phyloP scores from a whole-genome alignment of 1,140 invertebrate species.

The Conus betulinus region DNA sequence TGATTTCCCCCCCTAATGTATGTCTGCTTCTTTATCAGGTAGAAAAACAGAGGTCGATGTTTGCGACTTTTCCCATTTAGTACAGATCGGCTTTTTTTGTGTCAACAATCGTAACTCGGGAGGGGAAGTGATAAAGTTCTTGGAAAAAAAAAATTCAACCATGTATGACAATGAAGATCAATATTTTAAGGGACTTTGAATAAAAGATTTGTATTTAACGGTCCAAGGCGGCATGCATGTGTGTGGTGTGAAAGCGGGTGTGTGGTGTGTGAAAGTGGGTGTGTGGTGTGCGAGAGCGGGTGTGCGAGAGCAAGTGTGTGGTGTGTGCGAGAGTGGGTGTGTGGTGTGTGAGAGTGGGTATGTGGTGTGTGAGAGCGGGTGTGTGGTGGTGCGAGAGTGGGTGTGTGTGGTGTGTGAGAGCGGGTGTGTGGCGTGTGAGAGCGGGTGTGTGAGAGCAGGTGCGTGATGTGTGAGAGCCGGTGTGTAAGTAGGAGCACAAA shows the following conservation, averaged over 20 bases:
- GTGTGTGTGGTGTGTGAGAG: too few relatives aligned
- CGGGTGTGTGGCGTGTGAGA: too few relatives aligned
- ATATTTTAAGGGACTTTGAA: constrained; percentile 27
- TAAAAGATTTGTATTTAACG: constrained; percentile 27
- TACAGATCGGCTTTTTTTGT: not conserved
- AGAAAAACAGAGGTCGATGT: not conserved
- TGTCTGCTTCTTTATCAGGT: not conserved
- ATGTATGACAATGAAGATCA: constrained; percentile 25
- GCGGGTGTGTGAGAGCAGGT: too few relatives aligned
- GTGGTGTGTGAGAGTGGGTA: not conserved
- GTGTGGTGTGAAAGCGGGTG: constrained; percentile 15
- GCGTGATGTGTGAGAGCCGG: too few relatives aligned
- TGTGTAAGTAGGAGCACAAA: too few relatives aligned
- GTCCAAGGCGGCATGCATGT: not conserved
- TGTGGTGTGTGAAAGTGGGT: too few relatives aligned
- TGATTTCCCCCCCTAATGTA: not conserved
- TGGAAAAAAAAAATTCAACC: not conserved
- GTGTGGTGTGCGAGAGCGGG: not conserved
- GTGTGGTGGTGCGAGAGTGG: not conserved
- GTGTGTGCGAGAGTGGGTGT: too few relatives aligned
- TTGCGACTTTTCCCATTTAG: not conserved
- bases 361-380: not conserved
- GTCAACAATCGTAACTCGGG: not conserved
- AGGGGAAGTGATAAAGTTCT: not conserved
- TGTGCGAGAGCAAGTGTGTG: too few relatives aligned